Evolutionary conservation across 2,797 vertebrate species (phyloP).

Genomic region (Pseudomugil gertrudae): DNA sequence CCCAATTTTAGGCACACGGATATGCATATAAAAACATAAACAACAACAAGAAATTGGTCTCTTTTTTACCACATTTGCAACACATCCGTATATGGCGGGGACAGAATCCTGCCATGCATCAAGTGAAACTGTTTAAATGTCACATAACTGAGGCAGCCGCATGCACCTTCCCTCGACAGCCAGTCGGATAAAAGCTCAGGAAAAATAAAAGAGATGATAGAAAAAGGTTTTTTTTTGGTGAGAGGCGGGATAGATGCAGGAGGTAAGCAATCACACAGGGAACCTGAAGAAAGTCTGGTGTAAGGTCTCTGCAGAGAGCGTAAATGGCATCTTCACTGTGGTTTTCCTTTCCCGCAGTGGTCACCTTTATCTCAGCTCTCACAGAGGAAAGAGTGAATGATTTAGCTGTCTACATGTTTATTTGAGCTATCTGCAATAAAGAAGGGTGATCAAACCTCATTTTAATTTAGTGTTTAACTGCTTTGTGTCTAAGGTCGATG

Average conservation of each 20-base stretch:
- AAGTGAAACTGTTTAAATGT: constrained; percentile 68
- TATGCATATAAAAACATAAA: constrained; percentile 20
- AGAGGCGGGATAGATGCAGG: constrained; percentile 27
- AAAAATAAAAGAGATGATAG: constrained; percentile 4
- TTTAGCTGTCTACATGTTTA: constrained; percentile 1
- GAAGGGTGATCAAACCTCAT: constrained; percentile 2
- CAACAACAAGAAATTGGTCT: neutral
- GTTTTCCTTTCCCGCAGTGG: constrained; percentile 31
- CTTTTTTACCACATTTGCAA: constrained; percentile 41
- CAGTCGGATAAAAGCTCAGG: constrained; percentile 48
- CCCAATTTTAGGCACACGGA: constrained; percentile 39
- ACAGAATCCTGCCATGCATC: constrained; percentile 32
- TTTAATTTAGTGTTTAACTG: constrained; percentile 25
- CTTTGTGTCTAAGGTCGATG: constrained; percentile 12
- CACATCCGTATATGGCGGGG: constrained; percentile 33
- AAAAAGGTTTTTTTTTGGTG: constrained; percentile 19
- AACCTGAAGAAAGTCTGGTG: constrained; percentile 18
- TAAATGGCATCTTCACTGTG: constrained; percentile 15
- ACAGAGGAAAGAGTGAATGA: constrained; percentile 49
- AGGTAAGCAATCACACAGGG: constrained; percentile 22
- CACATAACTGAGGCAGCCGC: constrained; percentile 57
- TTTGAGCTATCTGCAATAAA: constrained; percentile 30
- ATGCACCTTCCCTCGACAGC: constrained; percentile 48
- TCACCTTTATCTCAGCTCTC: constrained; percentile 42
- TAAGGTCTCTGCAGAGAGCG: neutral